These are phyloP conservation scores for Ctenosaura bakeri DNA, from an alignment of 2,797 vertebrate species.

Conservation along the genomic window DNA sequence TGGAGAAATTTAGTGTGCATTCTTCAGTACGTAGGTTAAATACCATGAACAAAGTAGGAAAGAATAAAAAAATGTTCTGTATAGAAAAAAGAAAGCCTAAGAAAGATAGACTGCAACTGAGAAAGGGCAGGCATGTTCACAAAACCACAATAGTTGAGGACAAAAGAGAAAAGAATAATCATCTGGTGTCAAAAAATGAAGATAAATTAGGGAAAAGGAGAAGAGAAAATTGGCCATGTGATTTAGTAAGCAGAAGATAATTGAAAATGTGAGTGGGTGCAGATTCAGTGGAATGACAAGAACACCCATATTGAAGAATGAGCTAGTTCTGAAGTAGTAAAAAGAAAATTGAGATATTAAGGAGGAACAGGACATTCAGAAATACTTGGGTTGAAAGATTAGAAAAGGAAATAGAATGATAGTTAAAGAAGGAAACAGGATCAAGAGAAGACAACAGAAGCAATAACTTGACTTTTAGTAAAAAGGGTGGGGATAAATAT, in stretches of 20 bases:
- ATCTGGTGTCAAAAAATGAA: neutral
- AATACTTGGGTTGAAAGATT: neutral
- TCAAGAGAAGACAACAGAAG: neutral
- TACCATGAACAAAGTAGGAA: neutral
- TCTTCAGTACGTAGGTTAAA: neutral
- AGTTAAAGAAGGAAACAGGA: neutral
- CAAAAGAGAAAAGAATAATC: conserved; percentile 3
- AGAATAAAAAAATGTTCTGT: neutral
- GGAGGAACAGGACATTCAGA: conserved; percentile 3
- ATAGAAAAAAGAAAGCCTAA: neutral
- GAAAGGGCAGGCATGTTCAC: neutral
- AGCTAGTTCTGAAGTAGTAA: neutral
- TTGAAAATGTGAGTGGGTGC: conserved; percentile 12
- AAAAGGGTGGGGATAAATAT: neutral
- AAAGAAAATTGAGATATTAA: conserved; percentile 1
- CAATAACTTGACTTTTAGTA: neutral
- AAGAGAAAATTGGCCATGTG: conserved; percentile 10
- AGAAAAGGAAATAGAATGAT: neutral
- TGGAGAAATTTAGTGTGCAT: too few species aligned
- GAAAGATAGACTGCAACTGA: neutral
- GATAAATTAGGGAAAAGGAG: neutral
- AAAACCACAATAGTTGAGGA: neutral
- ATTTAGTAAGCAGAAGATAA: conserved; percentile 24
- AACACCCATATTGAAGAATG: conserved; percentile 5
- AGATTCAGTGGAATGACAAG: conserved; percentile 2